Conservation (phyloP, 2,888 invertebrate species). For the Dorcus parallelipipedus region DNA sequence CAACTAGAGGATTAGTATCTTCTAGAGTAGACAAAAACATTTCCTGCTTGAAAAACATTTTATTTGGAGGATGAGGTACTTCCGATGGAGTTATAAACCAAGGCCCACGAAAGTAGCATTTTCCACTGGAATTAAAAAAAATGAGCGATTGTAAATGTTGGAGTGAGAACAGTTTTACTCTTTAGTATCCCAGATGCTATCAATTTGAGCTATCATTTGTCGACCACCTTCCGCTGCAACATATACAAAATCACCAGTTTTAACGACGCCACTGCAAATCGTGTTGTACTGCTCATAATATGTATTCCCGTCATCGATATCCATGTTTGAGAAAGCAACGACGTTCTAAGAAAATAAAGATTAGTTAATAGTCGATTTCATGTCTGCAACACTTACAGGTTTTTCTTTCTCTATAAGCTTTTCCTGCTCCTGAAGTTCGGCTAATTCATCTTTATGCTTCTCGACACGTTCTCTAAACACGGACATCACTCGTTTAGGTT, state of each 20-base stretch:
- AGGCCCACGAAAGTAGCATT: conserved; percentile 90
- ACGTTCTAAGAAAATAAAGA: conserved; percentile 65
- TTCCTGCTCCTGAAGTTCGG: conserved; percentile 78
- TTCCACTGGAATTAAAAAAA: conserved; percentile 62
- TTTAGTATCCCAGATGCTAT: conserved; percentile 90
- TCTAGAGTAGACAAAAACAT: conserved; percentile 87
- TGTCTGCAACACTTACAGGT: conserved; percentile 59
- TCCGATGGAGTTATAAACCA: conserved; percentile 89
- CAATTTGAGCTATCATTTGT: conserved; percentile 89
- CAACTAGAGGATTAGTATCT: conserved; percentile 86
- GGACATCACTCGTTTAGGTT: conserved; percentile 85
- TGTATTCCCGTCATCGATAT: conserved; percentile 72
- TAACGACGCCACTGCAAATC: conserved; percentile 75
- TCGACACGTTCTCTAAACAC: conserved; percentile 89
- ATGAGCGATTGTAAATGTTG: neutral
- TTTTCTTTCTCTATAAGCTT: conserved; percentile 81
- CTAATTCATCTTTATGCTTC: conserved; percentile 86
- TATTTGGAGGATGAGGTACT: conserved; percentile 72
- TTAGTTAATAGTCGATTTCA: neutral
- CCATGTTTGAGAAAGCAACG: conserved; percentile 62
- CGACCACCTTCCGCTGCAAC: conserved; percentile 88
- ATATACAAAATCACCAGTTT: conserved; percentile 93
- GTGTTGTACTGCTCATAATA: conserved; percentile 94
- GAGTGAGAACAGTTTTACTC: conserved; percentile 54
- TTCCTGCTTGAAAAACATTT: conserved; percentile 91